These are phyloP conservation scores for Acanthornis magna DNA, from an alignment of 2,797 vertebrate genomes.

Conservation along the genomic window DNA sequence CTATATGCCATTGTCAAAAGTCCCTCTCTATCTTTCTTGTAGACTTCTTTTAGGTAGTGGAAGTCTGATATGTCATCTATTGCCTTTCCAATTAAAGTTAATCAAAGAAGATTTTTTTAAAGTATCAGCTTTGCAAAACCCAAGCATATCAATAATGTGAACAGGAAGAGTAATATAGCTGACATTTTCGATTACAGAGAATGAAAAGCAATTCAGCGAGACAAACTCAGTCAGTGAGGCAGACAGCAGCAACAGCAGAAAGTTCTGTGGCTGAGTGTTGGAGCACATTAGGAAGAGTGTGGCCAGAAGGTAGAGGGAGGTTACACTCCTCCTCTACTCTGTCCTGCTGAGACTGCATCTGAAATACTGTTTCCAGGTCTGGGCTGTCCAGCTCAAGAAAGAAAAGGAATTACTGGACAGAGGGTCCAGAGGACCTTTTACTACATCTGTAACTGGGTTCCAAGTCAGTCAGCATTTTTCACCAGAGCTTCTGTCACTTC, in stretches of 20 bases:
- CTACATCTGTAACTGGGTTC: background rate
- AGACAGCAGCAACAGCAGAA: background rate
- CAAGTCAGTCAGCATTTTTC: background rate
- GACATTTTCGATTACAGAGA: background rate
- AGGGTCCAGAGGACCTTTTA: background rate
- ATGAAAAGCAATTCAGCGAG: background rate
- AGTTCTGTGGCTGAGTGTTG: background rate
- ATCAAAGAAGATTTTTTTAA: background rate
- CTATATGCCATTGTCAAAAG: background rate
- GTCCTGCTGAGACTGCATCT: no score
- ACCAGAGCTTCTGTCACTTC: background rate
- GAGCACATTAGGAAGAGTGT: background rate
- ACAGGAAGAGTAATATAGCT: background rate
- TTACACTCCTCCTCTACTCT: background rate
- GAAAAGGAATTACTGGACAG: background rate
- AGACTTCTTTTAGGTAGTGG: background rate
- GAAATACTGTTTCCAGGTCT: background rate
- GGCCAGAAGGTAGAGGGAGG: background rate
- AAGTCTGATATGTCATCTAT: background rate
- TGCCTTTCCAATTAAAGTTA: background rate
- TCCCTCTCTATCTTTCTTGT: background rate
- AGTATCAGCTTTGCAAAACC: background rate
- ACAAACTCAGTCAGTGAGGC: background rate
- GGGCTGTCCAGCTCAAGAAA: background rate
- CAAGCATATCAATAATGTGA: background rate